A percentile compares a stretch with the other conserved stretches of the same genome.
Conservation (phyloP, 2,797 vertebrate species). For the Rhadinocentrus ornatus region DNA sequence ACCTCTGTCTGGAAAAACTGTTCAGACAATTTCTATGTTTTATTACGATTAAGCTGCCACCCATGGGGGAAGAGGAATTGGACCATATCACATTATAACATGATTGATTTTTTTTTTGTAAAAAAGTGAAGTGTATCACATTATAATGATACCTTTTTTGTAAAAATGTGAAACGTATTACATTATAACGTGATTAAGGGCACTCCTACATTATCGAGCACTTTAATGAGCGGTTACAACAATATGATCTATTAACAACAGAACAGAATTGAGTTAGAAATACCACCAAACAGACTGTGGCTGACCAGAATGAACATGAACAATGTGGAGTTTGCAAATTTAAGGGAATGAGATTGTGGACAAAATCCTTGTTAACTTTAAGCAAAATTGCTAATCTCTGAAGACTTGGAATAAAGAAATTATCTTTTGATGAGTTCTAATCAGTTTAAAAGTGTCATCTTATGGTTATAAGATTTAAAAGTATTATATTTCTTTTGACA, state of each 20-base stretch:
- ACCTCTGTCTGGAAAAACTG: no score
- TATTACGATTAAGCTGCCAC: no score
- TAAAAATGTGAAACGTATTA: not conserved
- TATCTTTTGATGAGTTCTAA: no score
- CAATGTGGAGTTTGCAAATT: not conserved
- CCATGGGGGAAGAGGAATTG: no score
- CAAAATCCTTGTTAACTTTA: not conserved
- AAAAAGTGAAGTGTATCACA: not conserved
- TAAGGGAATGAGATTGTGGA: not conserved
- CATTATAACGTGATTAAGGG: not conserved
- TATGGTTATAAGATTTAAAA: no score
- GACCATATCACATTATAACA: no score
- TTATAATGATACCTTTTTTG: not conserved
- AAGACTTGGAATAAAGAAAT: no score
- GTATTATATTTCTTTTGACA: no score
- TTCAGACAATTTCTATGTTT: no score
- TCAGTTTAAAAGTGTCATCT: no score
- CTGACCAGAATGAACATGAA: not conserved
- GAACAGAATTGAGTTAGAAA: not conserved
- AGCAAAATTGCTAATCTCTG: no score
- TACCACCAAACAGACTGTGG: not conserved
- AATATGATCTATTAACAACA: not conserved
- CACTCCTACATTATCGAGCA: not conserved
- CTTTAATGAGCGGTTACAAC: not conserved
- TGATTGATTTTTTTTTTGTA: no score